Evolutionary conservation across 1,140 invertebrate genomes (phyloP).

Genomic region (Aporrectodea caliginosa): DNA sequence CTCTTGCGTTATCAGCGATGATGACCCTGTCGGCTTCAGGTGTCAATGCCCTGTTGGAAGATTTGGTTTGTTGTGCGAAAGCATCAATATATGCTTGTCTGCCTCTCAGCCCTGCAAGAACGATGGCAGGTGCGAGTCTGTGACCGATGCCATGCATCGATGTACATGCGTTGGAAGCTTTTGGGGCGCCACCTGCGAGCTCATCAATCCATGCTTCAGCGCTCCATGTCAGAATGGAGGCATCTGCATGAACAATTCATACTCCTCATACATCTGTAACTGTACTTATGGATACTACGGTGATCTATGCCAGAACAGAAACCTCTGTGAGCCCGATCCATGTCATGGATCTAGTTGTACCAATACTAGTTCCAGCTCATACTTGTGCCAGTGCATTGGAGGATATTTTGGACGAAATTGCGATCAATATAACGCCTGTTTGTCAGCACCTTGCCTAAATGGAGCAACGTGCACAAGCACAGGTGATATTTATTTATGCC

Average conservation of each 20-base stretch:
- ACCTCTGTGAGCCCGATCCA: slow-evolving; percentile 37
- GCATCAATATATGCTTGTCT: slow-evolving; percentile 85
- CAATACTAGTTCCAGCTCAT: slow-evolving; percentile 15
- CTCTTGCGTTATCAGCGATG: slow-evolving; percentile 62
- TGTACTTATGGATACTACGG: slow-evolving; percentile 28
- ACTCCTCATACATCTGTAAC: slow-evolving; percentile 36
- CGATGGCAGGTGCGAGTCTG: slow-evolving; percentile 73
- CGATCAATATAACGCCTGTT: slow-evolving; percentile 38
- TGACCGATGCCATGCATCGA: background rate
- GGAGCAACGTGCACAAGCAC: slow-evolving; percentile 17
- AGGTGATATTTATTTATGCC: background rate
- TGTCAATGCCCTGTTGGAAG: slow-evolving; percentile 82
- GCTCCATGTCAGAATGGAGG: slow-evolving; percentile 41
- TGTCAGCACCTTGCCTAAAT: slow-evolving; percentile 41
- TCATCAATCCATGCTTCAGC: slow-evolving; percentile 47
- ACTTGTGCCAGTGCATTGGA: slow-evolving; percentile 36
- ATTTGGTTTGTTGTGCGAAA: slow-evolving; percentile 87
- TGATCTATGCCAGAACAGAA: slow-evolving; percentile 26
- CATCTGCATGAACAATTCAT: background rate
- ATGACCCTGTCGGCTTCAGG: slow-evolving; percentile 73
- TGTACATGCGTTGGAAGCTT: slow-evolving; percentile 36
- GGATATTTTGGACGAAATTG: slow-evolving; percentile 42
- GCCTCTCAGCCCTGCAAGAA: slow-evolving; percentile 73
- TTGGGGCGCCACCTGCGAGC: slow-evolving; percentile 50
- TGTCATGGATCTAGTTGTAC: slow-evolving; percentile 32